A percentile compares a stretch with the other conserved stretches of the same genome.
phyloP scores from a whole-genome alignment of 2,113 vertebrate genomes.

The Sphaerodactylus townsendi region DNA sequence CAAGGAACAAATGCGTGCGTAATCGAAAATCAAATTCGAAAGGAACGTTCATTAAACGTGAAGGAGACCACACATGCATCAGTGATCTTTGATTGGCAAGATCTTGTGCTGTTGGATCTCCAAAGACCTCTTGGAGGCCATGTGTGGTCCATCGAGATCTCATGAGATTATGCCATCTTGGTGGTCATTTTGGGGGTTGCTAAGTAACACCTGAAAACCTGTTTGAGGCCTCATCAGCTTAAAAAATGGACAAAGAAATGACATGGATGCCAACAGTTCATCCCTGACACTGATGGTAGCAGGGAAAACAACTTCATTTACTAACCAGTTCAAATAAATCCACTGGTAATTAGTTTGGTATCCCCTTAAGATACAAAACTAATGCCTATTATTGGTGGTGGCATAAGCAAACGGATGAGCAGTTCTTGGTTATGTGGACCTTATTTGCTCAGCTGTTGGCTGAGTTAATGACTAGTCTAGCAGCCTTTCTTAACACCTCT shows the following conservation, averaged over 20 bases:
- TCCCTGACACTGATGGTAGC: slow-evolving; percentile 10
- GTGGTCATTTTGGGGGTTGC: slow-evolving; percentile 5
- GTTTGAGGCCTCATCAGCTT: slow-evolving; percentile 40
- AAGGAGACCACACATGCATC: too few species aligned
- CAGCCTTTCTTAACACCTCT: slow-evolving; percentile 27
- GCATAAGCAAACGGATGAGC: slow-evolving; percentile 22
- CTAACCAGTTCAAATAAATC: slow-evolving; percentile 50
- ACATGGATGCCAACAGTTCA: slow-evolving; percentile 40
- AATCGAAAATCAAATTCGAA: too few species aligned
- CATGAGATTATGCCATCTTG: slow-evolving; percentile 7
- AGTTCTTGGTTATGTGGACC: slow-evolving; percentile 1
- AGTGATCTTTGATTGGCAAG: too few species aligned
- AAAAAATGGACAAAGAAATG: slow-evolving; percentile 43
- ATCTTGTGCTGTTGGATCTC: too few species aligned
- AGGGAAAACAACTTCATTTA: slow-evolving; percentile 34
- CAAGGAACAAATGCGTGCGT: too few species aligned
- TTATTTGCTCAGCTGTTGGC: slow-evolving; percentile 25
- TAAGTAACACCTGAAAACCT: slow-evolving; percentile 27
- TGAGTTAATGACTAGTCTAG: slow-evolving; percentile 30
- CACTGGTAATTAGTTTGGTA: slow-evolving; percentile 30
- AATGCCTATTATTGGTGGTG: slow-evolving; percentile 26
- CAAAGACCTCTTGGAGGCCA: slow-evolving; percentile 23
- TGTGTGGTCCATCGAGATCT: not conserved
- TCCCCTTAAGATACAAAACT: slow-evolving; percentile 41
- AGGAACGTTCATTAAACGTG: too few species aligned